Percentiles rank a stretch among this genome's conserved stretches.
These are phyloP conservation scores for Balaeniceps rex DNA, from an alignment of 2,113 vertebrate species.

Conservation along the genomic window DNA sequence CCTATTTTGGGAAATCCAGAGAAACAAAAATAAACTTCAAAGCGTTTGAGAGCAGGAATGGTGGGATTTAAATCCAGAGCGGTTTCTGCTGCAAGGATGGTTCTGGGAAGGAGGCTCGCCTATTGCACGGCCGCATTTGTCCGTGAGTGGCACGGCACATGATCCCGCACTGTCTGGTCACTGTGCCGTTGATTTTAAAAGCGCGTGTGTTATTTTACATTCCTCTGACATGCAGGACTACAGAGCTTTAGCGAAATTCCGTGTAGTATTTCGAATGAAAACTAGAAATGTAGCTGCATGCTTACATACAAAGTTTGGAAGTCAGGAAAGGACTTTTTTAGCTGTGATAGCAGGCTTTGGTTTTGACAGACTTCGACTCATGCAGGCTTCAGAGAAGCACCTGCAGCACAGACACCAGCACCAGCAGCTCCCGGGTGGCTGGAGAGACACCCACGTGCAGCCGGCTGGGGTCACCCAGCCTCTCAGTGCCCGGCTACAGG, in stretches of 20 bases:
- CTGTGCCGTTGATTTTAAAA: not conserved
- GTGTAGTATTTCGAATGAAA: not conserved
- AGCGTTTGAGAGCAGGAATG: not conserved
- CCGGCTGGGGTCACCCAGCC: not conserved
- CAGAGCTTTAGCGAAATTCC: not conserved
- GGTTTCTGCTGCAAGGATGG: not conserved
- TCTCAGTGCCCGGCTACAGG: not conserved
- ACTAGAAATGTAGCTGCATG: not conserved
- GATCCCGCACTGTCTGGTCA: not conserved
- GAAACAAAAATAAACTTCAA: not conserved
- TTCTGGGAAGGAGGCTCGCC: not conserved
- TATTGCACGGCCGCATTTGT: rapidly evolving
- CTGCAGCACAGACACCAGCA: not conserved
- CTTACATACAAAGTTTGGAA: not conserved
- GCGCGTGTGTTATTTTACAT: rapidly evolving
- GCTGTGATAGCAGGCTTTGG: not conserved
- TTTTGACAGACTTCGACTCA: not conserved
- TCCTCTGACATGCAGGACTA: not conserved
- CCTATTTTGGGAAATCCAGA: not conserved
- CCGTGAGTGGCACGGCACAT: rapidly evolving
- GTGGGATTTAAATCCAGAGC: not conserved
- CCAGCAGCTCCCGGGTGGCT: not conserved
- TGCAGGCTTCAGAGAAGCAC: not conserved
- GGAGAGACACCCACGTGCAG: rapidly evolving
- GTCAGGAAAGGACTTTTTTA: not conserved